Conservation (phyloP, 2,113 vertebrate genomes). For the Mormyrus lacerda region DNA sequence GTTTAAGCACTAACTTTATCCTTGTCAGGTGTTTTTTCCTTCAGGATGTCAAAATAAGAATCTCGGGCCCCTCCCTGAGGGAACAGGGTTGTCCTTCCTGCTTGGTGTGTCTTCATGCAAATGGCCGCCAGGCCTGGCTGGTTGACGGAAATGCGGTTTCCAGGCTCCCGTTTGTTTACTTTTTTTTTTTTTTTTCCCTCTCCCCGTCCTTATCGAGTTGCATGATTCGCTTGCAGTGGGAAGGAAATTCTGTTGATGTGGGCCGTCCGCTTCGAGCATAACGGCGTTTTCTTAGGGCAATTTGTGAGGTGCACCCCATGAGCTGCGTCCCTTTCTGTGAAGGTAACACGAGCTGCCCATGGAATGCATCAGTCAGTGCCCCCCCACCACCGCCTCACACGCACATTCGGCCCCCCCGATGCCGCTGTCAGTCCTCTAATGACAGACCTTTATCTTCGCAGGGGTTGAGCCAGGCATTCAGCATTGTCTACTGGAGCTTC, state of each 20-base stretch:
- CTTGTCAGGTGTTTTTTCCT: background rate
- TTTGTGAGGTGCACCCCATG: background rate
- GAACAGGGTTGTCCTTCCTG: background rate
- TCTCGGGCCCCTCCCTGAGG: background rate
- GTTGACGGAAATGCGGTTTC: background rate
- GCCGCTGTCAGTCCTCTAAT: slow-evolving; percentile 23
- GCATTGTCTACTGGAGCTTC: slow-evolving; percentile 26
- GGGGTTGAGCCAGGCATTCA: slow-evolving; percentile 40
- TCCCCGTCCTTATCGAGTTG: background rate
- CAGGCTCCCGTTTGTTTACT: background rate
- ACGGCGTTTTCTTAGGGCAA: background rate
- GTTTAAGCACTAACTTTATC: background rate
- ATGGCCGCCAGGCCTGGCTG: background rate
- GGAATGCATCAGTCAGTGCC: slow-evolving; percentile 52
- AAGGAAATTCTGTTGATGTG: background rate
- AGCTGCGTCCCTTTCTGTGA: slow-evolving; percentile 42
- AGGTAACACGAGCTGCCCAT: slow-evolving; percentile 53
- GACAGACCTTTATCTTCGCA: slow-evolving; percentile 44
- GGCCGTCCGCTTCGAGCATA: background rate
- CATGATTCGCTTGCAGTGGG: background rate
- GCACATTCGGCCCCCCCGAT: background rate
- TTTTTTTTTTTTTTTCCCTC: too few species aligned
- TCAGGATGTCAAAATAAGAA: background rate
- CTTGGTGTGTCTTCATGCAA: background rate
- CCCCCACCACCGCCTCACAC: slow-evolving; percentile 16